Base-by-base conservation (phyloP, 2,113 vertebrate genomes). In the Recurvirostra avosetta region DNA sequence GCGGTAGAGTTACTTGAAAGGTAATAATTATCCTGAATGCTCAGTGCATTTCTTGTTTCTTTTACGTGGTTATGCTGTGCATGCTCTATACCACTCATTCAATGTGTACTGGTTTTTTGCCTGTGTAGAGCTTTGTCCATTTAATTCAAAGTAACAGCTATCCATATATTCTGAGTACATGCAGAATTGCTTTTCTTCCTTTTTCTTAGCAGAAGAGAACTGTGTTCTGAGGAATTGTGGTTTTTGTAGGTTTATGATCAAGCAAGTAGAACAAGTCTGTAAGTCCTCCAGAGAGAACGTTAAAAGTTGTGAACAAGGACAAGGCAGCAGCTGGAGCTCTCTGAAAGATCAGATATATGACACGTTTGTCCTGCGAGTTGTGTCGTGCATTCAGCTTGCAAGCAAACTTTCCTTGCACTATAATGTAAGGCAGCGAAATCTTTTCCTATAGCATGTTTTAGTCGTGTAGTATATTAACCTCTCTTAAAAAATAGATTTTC, bases 331-430 rank as follows among this genome's bases (percentile, higher is more conserved):
- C 8, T 98, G 98, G 97, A 98, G 96, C 43, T 86, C 87, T 15
- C 45, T 98, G 93, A 98, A 97, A 88, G 96, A 98, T 27, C 95
- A 96, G 56, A 97, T 99, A 13, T 86, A 68, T 22, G 76, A 97
- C 47, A 98, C 98, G 36, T 98, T 99, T 87, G 92, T 97, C 18
- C 97, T 99, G 72, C 97, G 98, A 4, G 86, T 99, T 15, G 98
- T 99, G 91, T 99, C 99, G 0, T 99, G 99, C 16, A 47, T 99
- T 30, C 99, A 99, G 94, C 97, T 99, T 38, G 99, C 99, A 2
- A 99, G 99, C 98, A 99, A 99, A 94, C 95, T 99, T 66, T 98
- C 98, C 40, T 97, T 99, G 75, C 98, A 99, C 88, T 98, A 97
- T 58, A 97, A 96, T 1, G 99, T 99, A 98, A 97, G 98, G n/a